Evolutionary conservation across 2,888 invertebrate genomes (phyloP).

Genomic region (Dolichopus griseipennis): DNA sequence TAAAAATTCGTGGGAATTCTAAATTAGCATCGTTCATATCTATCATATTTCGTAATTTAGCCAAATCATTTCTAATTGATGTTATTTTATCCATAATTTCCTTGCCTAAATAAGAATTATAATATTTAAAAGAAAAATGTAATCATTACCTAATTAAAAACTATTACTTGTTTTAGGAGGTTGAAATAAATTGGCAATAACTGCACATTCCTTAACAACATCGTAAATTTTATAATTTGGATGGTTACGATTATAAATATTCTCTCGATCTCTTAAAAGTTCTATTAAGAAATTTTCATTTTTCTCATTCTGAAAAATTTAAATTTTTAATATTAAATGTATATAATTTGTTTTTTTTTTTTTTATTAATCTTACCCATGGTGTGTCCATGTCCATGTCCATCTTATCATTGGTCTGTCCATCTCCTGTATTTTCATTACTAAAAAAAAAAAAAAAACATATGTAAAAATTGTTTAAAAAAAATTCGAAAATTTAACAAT

Average conservation of each 20-base stretch:
- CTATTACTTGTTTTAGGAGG: background rate
- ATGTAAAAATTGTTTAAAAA: too few relatives aligned
- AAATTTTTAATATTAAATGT: too few relatives aligned
- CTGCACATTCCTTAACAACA: background rate
- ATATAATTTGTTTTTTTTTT: too few relatives aligned
- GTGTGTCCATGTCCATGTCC: too few relatives aligned
- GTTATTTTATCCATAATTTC: background rate
- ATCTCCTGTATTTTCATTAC: too few relatives aligned
- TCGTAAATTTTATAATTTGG: background rate
- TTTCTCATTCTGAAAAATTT: slow-evolving; percentile 5
- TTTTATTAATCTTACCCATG: too few relatives aligned
- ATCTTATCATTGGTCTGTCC: too few relatives aligned
- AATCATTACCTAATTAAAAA: background rate
- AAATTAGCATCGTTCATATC: too few relatives aligned
- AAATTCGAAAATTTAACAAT: too few relatives aligned
- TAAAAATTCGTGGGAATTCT: background rate
- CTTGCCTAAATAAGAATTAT: background rate
- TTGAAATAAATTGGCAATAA: background rate
- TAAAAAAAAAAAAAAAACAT: too few relatives aligned
- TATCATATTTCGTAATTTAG: too few relatives aligned
- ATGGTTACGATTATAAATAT: background rate
- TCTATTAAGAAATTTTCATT: background rate
- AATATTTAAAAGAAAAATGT: background rate
- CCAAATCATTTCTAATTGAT: background rate
- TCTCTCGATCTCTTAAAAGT: background rate